Evolutionary conservation across 2,888 invertebrate species (phyloP).

Genomic region (Diloba caeruleocephala): DNA sequence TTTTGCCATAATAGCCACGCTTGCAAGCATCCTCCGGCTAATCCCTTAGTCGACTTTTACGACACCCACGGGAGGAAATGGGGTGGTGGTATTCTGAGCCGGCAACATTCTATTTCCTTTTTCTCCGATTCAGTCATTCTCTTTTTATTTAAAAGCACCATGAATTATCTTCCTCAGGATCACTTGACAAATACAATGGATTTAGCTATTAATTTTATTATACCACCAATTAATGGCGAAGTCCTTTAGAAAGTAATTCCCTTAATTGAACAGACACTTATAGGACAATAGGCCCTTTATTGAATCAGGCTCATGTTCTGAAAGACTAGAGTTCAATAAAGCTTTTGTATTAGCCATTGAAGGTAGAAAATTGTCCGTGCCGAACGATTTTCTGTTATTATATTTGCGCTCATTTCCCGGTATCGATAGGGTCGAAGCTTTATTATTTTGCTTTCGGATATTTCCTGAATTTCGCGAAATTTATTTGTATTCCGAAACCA

Average conservation of each 20-base stretch:
- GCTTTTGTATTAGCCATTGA: slow-evolving; percentile 7
- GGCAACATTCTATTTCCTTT: too few species aligned
- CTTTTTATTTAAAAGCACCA: slow-evolving; percentile 1
- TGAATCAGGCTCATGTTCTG: slow-evolving; percentile 16
- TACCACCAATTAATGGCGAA: slow-evolving; percentile 10
- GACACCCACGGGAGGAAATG: too few species aligned
- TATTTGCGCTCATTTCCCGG: not conserved
- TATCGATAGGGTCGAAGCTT: not conserved
- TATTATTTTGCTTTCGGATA: not conserved
- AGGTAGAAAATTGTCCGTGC: slow-evolving; percentile 7
- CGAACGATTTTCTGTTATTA: not conserved
- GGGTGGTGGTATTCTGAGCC: too few species aligned
- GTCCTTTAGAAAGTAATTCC: slow-evolving; percentile 19
- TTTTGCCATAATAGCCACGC: too few species aligned
- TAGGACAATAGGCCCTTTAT: slow-evolving; percentile 24
- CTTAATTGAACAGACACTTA: slow-evolving; percentile 24
- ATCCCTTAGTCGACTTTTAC: too few species aligned
- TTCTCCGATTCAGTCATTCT: too few species aligned
- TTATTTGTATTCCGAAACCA: too few species aligned
- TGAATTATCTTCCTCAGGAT: not conserved
- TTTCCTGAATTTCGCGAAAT: not conserved
- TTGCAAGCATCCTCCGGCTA: too few species aligned
- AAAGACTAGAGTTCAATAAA: slow-evolving; percentile 15
- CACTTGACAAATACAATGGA: slow-evolving; percentile 10
- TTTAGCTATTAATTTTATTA: slow-evolving; percentile 16